Evolutionary conservation across 2,888 invertebrate genomes (phyloP), one percentile per base, ranked within the genome.

Genomic region (Nipponacmea schrenckii): DNA sequence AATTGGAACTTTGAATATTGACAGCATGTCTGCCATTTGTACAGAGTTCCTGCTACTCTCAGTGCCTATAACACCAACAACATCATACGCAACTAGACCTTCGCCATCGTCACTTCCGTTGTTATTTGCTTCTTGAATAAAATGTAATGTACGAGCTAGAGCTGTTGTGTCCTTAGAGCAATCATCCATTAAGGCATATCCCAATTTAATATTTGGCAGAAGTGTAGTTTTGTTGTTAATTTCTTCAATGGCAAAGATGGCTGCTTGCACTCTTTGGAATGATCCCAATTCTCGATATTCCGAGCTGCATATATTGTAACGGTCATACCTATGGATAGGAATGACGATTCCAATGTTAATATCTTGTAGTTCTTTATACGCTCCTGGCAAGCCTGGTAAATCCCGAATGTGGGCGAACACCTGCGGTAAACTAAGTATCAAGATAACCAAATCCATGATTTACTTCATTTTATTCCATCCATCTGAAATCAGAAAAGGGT

Each of bases 151-250:
- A 48, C 80, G 75, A 3, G 74, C 77, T n/a, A 84, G 68, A 7
- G 85, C 82, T 2, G 80, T 79, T 5, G 74, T 81, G 26, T 80
- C 75, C 65, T 80, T 83, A 31, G 75, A 77, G 65, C 85, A 85
- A 76, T 83, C 83, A 69, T 85, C 84, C 56, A 83, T 67, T 31
- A 84, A 75, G 46, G 78, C 78, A 64, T 76, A 81, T 1, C 85
- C 85, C 15, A 85, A 74, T 4, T 68, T 74, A 0, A 81, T 45
- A 62, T 80, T 74, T 1, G 80, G 79, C 39, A 85, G 73, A 20
- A 83, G 65, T 17, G 73, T 68, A 1, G 66, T 7, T 12, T 72
- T 62, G 3, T 64, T 27, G 77, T 85, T 85, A 64, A 85, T 79
- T 65, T 78, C 63, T 0, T 78, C 64, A 10, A 85, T 72, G 56